Evolutionary conservation across 2,113 vertebrate species (phyloP).

Genomic region (Myotis brandtii): DNA sequence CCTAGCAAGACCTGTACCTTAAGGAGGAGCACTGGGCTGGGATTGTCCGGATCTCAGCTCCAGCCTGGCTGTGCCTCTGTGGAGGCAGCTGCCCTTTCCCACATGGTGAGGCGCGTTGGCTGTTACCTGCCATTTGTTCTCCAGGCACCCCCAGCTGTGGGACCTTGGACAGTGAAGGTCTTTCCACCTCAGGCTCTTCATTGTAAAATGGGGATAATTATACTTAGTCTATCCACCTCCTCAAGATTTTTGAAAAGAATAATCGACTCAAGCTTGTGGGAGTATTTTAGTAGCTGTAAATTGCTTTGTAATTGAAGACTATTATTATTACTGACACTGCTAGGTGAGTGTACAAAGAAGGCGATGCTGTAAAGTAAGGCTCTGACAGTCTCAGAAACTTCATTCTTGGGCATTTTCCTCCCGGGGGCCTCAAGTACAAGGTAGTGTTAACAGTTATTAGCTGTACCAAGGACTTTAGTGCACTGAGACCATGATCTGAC

Average conservation of each 20-base stretch:
- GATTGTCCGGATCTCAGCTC: too few species aligned
- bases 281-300: not conserved
- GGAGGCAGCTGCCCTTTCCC: not conserved
- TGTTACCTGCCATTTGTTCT: not conserved
- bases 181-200: not conserved
- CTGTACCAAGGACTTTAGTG: not conserved
- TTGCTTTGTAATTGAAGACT: conserved; percentile 7
- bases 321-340: not conserved
- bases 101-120: fast-evolving
- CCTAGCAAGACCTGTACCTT: not conserved
- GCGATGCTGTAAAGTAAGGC: not conserved
- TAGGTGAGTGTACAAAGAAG: not conserved
- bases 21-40: not conserved
- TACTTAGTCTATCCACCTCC: not conserved
- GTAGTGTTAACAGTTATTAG: not conserved
- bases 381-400: not conserved
- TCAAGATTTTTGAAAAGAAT: not conserved
- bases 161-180: not conserved
- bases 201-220: not conserved
- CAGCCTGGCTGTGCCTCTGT: not conserved
- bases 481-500: fast-evolving
- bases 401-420: not conserved
- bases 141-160: not conserved
- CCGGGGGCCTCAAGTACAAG: not conserved
- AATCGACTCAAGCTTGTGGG: not conserved